phyloP scores from a whole-genome alignment of 2,113 vertebrate genomes.

The Mandrillus leucophaeus region DNA sequence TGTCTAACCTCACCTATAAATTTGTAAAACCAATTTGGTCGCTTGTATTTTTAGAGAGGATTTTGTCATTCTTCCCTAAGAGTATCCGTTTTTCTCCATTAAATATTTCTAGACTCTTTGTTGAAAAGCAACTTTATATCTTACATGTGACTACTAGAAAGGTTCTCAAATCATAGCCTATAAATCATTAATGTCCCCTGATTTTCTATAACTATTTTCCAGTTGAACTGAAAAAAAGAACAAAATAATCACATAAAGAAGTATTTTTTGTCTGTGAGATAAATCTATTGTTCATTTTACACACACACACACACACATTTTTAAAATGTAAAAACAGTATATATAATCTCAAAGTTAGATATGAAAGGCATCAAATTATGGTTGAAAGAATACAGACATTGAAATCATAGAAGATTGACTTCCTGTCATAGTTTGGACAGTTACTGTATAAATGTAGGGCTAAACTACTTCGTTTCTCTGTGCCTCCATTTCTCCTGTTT shows the following conservation, averaged over 20 bases:
- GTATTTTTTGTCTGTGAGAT: not conserved
- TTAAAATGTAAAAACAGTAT: not conserved
- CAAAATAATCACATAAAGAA: constrained; percentile 20
- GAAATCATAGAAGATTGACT: not conserved
- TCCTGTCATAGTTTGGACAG: not conserved
- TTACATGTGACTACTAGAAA: not conserved
- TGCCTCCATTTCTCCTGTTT: not conserved
- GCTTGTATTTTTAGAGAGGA: constrained; percentile 2
- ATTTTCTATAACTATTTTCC: constrained; percentile 17
- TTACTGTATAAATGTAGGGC: not conserved
- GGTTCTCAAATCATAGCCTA: constrained; percentile 9
- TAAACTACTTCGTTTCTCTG: not conserved
- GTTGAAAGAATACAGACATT: not conserved
- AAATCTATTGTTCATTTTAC: not conserved
- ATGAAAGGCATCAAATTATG: not conserved
- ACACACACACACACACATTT: not conserved
- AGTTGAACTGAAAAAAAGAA: not conserved
- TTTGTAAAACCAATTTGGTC: constrained; percentile 28
- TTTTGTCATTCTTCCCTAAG: constrained; percentile 17
- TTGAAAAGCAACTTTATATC: constrained; percentile 35
- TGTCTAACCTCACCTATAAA: not conserved
- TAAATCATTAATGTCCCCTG: not conserved
- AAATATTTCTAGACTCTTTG: constrained; percentile 28
- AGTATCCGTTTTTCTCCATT: not conserved
- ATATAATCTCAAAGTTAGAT: not conserved